phyloP scores from a whole-genome alignment of 35 echinoderm and acorn worm genomes.

The Patiria miniata region DNA sequence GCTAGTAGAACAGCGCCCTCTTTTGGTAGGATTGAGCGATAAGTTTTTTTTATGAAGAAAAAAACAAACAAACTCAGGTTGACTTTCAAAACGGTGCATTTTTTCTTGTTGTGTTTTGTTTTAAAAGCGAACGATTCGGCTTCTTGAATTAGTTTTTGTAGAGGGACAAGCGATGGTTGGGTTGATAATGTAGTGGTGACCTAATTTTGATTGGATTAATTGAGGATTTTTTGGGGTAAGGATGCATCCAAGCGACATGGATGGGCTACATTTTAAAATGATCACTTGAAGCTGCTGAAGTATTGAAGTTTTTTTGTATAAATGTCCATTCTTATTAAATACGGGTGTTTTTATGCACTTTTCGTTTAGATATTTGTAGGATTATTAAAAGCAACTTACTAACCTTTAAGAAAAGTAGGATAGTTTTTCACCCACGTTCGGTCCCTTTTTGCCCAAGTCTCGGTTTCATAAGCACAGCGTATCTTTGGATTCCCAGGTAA shows the following conservation, averaged over 20 bases:
- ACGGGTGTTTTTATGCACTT: constrained; percentile 18
- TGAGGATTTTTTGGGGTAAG: no score
- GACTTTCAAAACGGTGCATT: constrained; percentile 30
- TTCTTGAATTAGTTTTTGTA: neutral
- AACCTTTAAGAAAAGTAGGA: no score
- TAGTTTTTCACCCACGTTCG: no score
- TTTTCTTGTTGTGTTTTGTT: no score
- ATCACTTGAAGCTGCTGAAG: no score
- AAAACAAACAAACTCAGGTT: constrained; percentile 16
- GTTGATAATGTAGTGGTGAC: neutral
- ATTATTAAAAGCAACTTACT: no score
- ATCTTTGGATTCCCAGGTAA: no score
- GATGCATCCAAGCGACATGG: no score
- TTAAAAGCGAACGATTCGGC: neutral
- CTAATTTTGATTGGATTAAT: no score
- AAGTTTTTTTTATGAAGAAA: neutral
- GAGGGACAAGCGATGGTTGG: neutral
- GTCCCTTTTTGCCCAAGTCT: no score
- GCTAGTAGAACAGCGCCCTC: neutral
- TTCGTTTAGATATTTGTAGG: neutral
- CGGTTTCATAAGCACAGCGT: no score
- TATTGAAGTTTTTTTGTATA: neutral
- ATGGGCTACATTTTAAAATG: no score
- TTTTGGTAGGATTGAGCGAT: neutral
- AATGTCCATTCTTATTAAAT: constrained; percentile 1